Base-by-base conservation (phyloP, 2,113 vertebrate species). In the Cyanoramphus novaezelandiae region DNA sequence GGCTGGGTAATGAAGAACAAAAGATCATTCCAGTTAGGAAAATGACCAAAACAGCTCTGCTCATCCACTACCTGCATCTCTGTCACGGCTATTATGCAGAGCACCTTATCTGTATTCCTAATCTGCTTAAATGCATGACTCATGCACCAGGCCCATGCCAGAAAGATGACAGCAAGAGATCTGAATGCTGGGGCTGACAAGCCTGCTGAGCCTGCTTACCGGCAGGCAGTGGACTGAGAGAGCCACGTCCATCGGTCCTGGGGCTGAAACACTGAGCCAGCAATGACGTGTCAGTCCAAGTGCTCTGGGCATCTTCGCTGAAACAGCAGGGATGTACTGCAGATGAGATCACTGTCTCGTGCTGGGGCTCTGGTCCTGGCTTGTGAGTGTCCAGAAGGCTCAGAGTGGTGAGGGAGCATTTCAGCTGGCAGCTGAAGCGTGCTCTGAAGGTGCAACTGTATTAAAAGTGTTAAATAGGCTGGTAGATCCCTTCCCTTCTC, bases 101-200 rank as follows among this genome's bases (percentile, higher is more conserved):
- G 80, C 77, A 74, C 74, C 74, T 84, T 92, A 91, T 96, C 86
- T 94, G 41, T 53, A 39, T 17, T 86, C 53, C 74, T 93, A 93
- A 97, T 94, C 93, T 92, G 50, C 13, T 94, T 95, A 96, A 88
- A 71, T 19, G 74, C 62, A 76, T 95, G 96, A 97, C 91, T 97
- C 96, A 93, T 71, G 43, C 62, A 18, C 29, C 77, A 65, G 83
- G 23, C 41, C 69, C 4, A 1, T 63, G 77, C 91, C 92, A 82
- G 69, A 69, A 29, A 33, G 77, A 86, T 95, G 92, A 96, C 2
- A 0, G 41, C 0, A 3, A 15, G 75, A 59, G 82, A 85, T 59
- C 28, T 93, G 85, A 90, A 75, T 60, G 68, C 88, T 41, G 90
- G 27, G 50, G 53, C 57, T 70, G 46, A 50, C 70, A 13, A 88